A percentile compares a stretch with the other conserved stretches of the same genome.
These are phyloP conservation scores for Eupithecia insigniata DNA, from an alignment of 2,888 invertebrate genomes.

Conservation along the genomic window DNA sequence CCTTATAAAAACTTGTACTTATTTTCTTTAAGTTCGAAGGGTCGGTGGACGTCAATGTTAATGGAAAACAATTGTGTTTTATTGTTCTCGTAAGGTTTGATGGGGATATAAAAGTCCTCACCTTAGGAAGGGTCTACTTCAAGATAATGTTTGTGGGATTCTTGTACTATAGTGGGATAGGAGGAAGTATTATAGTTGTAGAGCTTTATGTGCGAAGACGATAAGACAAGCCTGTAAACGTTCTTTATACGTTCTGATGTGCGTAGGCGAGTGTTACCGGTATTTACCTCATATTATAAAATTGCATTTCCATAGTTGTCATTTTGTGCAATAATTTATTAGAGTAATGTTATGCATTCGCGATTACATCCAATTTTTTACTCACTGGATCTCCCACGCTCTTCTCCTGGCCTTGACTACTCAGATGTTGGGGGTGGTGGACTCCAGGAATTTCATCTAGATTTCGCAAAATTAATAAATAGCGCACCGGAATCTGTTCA, in stretches of 20 bases:
- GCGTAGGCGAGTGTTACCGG: neutral
- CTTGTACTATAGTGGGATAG: constrained; percentile 71
- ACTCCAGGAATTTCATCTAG: neutral
- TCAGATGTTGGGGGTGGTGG: neutral
- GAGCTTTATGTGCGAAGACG: constrained; percentile 24
- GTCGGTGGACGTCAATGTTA: constrained; percentile 65
- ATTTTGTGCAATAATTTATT: neutral
- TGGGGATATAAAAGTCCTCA: constrained; percentile 80
- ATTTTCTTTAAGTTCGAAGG: constrained; percentile 42
- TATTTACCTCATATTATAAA: neutral
- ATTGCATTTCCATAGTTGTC: neutral
- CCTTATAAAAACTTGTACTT: constrained; percentile 37
- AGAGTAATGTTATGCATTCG: neutral
- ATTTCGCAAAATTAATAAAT: neutral
- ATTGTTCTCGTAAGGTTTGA: constrained; percentile 81
- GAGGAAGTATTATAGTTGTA: constrained; percentile 51
- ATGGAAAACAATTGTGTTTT: constrained; percentile 84
- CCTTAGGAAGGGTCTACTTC: constrained; percentile 76
- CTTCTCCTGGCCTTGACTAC: neutral
- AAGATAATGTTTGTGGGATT: constrained; percentile 76
- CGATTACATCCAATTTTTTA: neutral
- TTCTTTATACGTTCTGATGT: constrained; percentile 7
- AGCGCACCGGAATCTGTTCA: neutral
- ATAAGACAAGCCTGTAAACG: constrained; percentile 18
- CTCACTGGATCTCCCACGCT: neutral